These are phyloP conservation scores for Pogonocichla stellata DNA, from an alignment of 2,113 vertebrate species.

Conservation along the genomic window DNA sequence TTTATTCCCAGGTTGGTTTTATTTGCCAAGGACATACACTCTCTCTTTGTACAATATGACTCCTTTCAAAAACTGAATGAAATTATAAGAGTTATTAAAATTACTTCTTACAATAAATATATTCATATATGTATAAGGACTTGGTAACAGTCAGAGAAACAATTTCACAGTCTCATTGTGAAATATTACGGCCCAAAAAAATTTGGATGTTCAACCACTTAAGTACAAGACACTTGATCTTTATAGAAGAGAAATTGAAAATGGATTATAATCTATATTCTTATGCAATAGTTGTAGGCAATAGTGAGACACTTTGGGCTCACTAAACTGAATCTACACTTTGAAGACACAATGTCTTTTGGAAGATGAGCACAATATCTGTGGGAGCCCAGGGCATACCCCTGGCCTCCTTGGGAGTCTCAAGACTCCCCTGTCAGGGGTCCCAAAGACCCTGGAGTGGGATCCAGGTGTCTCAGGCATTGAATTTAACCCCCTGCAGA, in stretches of 20 bases:
- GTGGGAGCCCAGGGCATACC: too few relatives aligned
- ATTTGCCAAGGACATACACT: background rate
- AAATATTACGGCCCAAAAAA: background rate
- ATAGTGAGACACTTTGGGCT: background rate
- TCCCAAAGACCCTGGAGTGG: too few relatives aligned
- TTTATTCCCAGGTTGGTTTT: constrained; percentile 36
- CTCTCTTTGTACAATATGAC: background rate
- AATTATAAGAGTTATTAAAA: background rate
- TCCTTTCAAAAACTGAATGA: background rate
- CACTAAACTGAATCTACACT: background rate
- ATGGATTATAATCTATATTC: background rate
- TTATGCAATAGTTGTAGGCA: background rate
- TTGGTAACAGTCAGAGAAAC: background rate
- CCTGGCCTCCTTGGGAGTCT: too few relatives aligned
- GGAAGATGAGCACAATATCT: background rate
- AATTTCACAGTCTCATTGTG: background rate
- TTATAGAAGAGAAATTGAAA: background rate
- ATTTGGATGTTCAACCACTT: background rate
- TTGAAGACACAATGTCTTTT: background rate
- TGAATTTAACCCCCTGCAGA: too few relatives aligned
- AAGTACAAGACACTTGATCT: background rate
- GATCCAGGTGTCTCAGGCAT: too few relatives aligned
- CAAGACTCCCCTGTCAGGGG: too few relatives aligned
- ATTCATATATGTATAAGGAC: background rate
- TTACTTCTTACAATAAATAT: background rate